Evolutionary conservation across 2,888 invertebrate species (phyloP), one percentile per base, ranked within the genome.

Genomic region (Stictocephala bisonia): DNA sequence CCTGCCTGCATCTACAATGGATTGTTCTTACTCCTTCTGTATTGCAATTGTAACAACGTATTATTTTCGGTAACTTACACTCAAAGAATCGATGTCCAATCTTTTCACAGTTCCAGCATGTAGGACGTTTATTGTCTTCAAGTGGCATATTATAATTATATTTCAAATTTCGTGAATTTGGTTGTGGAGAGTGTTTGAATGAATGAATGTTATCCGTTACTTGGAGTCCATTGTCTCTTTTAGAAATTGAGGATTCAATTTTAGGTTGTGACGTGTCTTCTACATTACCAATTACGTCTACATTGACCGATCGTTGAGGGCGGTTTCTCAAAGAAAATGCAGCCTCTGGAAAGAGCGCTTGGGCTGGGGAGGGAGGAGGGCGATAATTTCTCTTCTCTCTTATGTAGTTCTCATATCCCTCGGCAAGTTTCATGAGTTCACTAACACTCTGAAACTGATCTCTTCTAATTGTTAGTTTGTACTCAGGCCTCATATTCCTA

Each of bases 361-460:
- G 51, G 7, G 51, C 51, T 7, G 51, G 51, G n/a, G 18, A 22
- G 3, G 51, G 51, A 4, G 51, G 51, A 4, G 51, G 51, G 11
- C 22, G 18, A 22, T 18, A 51, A 20, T n/a, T 51, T 22, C n/a
- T 22, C 18, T 22, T 18, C 3, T 51, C 51, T 22, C 51, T 3
- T 11, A 51, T 20, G n/a, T 51, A 51, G 4, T 18, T 18, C 51
- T 51, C 51, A 51, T 51, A 51, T 6, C 51, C 51, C 24, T 51
- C 51, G 6, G 51, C 51, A 3, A 18, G 51, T 51, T 18, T 3
- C 24, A 51, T 22, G 7, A 51, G 24, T 51, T 51, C 51, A 22
- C 4, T n/a, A 6, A 51, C n/a, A 18, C 20, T 18, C 22, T 18
- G 18, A 20, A 51, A 51, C 6, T 51, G 11, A 15, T 51, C 51